Evolutionary conservation across 2,113 vertebrate species (phyloP).

Genomic region (Sinocyclocheilus grahami): DNA sequence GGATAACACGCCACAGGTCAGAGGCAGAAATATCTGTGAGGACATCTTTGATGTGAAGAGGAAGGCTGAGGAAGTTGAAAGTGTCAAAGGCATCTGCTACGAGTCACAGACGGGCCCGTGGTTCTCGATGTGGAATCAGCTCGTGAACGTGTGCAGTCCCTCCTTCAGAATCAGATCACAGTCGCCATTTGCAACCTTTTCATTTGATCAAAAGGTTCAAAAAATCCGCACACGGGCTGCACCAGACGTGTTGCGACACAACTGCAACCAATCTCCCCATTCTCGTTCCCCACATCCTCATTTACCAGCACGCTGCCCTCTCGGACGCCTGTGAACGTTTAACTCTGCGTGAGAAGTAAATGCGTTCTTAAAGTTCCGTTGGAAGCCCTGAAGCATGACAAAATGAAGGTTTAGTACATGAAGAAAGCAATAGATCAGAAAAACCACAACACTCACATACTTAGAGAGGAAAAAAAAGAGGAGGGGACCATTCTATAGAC

Average conservation of each 20-base stretch:
- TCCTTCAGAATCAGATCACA: constrained; percentile 4
- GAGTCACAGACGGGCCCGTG: not conserved
- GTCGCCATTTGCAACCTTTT: constrained; percentile 7
- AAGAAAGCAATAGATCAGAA: constrained; percentile 28
- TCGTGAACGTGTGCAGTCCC: not conserved
- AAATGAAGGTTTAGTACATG: constrained; percentile 10
- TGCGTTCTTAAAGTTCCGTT: not conserved
- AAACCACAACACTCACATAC: constrained; percentile 8
- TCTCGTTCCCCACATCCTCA: constrained; percentile 33
- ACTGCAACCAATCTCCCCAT: constrained; percentile 25
- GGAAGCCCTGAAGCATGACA: constrained; percentile 24
- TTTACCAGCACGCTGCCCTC: not conserved
- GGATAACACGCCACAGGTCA: not conserved
- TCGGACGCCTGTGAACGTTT: constrained; percentile 28
- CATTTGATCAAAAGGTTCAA: not conserved
- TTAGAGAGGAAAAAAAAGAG: not conserved
- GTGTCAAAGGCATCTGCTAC: constrained; percentile 5
- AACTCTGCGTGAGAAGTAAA: constrained; percentile 17
- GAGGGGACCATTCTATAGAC: constrained; percentile 18
- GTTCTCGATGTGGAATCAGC: not conserved
- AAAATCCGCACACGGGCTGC: not conserved
- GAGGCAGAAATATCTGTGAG: constrained; percentile 23
- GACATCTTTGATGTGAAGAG: not conserved
- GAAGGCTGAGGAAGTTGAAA: constrained; percentile 9
- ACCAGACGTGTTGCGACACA: constrained; percentile 28